These are phyloP conservation scores for Pemphigus obesinymphae DNA, from an alignment of 1,140 invertebrate species.

Conservation along the genomic window DNA sequence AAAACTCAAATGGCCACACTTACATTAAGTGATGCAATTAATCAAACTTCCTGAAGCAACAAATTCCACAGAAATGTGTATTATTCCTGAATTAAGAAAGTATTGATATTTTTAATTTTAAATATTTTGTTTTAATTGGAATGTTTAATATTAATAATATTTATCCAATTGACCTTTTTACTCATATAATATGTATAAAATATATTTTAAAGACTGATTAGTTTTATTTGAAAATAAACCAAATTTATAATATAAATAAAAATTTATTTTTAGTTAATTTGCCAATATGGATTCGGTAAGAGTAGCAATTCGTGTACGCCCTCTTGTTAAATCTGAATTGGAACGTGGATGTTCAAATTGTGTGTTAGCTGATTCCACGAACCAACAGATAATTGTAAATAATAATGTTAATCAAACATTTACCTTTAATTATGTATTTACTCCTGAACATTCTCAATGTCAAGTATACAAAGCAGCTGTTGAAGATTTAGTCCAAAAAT, in stretches of 20 bases:
- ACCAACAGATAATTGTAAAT: slow-evolving; percentile 65
- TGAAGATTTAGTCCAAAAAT: slow-evolving; percentile 65
- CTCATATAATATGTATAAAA: too few relatives aligned
- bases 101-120: too few relatives aligned
- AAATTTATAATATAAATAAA: neutral
- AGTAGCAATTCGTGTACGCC: slow-evolving; percentile 82
- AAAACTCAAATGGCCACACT: too few relatives aligned
- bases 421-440: slow-evolving; percentile 85
- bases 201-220: too few relatives aligned
- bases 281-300: slow-evolving; percentile 62
- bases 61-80: too few relatives aligned
- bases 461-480: slow-evolving; percentile 74
- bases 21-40: too few relatives aligned
- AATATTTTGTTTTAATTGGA: too few relatives aligned
- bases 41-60: too few relatives aligned
- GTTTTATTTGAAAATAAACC: neutral
- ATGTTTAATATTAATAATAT: too few relatives aligned
- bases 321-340: slow-evolving; percentile 75
- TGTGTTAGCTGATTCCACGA: slow-evolving; percentile 55
- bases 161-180: too few relatives aligned
- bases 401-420: slow-evolving; percentile 68
- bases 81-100: too few relatives aligned
- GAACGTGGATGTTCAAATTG: slow-evolving; percentile 55
- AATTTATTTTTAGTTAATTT: neutral
- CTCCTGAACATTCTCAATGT: slow-evolving; percentile 63